Conservation (phyloP, 2,797 vertebrate species). For the Eupleurogrammus muticus region DNA sequence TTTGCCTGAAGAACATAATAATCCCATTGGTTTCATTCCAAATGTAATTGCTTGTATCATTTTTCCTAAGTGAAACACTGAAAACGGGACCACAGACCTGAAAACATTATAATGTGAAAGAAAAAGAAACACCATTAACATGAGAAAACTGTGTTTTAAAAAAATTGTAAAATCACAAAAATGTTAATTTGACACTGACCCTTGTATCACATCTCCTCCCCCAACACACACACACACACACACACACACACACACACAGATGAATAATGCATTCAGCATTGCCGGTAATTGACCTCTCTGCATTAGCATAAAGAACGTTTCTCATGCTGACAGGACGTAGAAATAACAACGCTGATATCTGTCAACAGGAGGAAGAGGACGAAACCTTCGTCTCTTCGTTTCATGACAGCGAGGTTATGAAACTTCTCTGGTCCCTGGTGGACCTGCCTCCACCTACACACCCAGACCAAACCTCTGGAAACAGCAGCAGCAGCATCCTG, state of each 20-base stretch:
- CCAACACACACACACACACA: background rate
- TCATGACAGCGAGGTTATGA: conserved; percentile 51
- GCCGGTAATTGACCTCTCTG: conserved; percentile 50
- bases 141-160: no score
- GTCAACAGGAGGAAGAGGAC: conserved; percentile 34
- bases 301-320: conserved; percentile 67
- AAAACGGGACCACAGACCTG: no score
- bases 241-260: conserved; percentile 36
- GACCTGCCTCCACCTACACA: conserved; percentile 35
- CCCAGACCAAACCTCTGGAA: conserved; percentile 2
- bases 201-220: no score
- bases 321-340: conserved; percentile 40
- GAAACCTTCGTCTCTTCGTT: conserved; percentile 35
- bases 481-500: no score
- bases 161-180: no score
- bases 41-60: no score
- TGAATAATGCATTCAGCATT: conserved; percentile 65
- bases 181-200: no score
- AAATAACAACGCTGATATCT: conserved; percentile 41
- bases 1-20: no score
- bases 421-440: conserved; percentile 26
- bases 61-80: no score
- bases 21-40: no score
- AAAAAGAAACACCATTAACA: no score
- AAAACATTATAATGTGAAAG: no score